Conservation (phyloP, 2,113 vertebrate species). For the Anarrhichthys ocellatus region DNA sequence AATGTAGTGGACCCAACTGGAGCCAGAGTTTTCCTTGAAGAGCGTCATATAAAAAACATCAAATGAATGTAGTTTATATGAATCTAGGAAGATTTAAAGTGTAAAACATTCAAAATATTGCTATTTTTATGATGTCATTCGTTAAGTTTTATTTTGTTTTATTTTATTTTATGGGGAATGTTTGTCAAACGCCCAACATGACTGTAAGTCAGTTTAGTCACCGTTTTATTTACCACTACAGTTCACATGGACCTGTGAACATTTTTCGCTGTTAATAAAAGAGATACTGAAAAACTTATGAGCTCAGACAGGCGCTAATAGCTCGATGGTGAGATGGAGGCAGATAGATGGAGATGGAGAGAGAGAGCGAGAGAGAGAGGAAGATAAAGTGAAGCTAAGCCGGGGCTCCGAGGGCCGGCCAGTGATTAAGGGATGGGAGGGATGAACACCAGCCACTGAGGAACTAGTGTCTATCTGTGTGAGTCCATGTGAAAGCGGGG, state of each 20-base stretch:
- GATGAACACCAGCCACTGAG: constrained; percentile 73
- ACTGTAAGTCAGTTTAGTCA: neutral
- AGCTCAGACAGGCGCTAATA: constrained; percentile 54
- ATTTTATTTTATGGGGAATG: neutral
- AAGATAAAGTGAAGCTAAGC: constrained; percentile 54
- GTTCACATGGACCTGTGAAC: constrained; percentile 7
- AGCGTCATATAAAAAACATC: neutral
- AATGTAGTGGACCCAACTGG: neutral
- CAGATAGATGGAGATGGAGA: constrained; percentile 12
- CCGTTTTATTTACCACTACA: constrained; percentile 15
- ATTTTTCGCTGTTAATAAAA: constrained; percentile 42
- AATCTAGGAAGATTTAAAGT: neutral
- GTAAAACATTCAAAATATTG: neutral
- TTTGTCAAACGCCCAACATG: neutral
- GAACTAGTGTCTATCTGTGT: constrained; percentile 75
- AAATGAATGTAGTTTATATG: neutral
- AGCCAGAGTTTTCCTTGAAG: neutral
- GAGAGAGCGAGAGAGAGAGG: neutral
- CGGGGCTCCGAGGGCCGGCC: constrained; percentile 47
- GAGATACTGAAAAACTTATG: constrained; percentile 51
- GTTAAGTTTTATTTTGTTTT: neutral
- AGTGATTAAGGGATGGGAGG: constrained; percentile 72
- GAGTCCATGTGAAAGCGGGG: constrained; percentile 70
- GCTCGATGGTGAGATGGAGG: constrained; percentile 23
- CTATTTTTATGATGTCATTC: neutral